Evolutionary conservation across 64 coral and sea anemone genomes (phyloP).

Genomic region (Pocillopora verrucosa): DNA sequence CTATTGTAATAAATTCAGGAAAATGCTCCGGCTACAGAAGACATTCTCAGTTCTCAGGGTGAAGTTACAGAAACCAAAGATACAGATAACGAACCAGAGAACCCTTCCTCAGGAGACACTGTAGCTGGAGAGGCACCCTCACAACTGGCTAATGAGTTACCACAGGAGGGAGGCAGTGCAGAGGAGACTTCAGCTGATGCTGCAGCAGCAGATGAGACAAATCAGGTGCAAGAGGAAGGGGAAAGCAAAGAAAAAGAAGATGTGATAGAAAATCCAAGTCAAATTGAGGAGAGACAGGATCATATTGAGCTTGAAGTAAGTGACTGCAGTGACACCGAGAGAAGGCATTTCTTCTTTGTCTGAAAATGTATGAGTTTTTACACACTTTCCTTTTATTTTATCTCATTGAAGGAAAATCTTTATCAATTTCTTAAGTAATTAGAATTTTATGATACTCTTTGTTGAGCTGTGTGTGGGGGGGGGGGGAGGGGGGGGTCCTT

Average conservation of each 20-base stretch:
- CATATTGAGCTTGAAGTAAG: background rate
- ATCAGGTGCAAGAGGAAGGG: constrained; percentile 8
- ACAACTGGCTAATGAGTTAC: background rate
- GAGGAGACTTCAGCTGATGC: background rate
- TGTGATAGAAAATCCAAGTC: background rate
- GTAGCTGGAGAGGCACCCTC: background rate
- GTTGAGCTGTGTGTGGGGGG: no score
- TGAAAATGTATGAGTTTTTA: background rate
- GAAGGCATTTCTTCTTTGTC: background rate
- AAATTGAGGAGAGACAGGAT: background rate
- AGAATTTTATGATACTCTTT: no score
- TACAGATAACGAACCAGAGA: background rate
- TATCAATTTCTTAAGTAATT: no score
- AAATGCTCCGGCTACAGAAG: background rate
- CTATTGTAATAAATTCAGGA: background rate
- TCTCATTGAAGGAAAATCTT: no score
- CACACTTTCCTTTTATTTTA: no score
- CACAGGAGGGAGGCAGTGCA: constrained; percentile 30
- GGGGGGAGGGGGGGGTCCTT: no score
- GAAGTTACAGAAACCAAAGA: background rate
- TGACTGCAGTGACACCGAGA: background rate
- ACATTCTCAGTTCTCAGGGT: background rate
- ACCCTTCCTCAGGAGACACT: background rate
- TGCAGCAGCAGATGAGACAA: background rate
- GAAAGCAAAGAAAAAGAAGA: background rate